Conservation (phyloP, 2,797 vertebrate genomes). For the Pseudotriccus pelzelni region DNA sequence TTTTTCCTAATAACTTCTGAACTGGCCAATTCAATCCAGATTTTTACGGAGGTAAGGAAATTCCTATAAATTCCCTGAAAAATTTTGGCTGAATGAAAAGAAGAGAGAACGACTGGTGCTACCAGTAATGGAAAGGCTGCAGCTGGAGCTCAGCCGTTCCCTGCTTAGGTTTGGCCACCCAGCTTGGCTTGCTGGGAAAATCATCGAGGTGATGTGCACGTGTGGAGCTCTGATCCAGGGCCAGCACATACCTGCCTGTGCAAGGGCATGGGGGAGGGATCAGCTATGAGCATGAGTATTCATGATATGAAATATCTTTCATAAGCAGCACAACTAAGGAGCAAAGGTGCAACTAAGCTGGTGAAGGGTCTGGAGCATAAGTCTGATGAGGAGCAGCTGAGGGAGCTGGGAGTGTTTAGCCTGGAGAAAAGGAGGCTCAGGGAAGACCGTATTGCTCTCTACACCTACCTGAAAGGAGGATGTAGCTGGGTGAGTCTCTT, state of each 20-base stretch:
- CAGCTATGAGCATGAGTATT: not conserved
- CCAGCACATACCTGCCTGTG: not conserved
- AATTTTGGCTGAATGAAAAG: not conserved
- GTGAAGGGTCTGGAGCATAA: not conserved
- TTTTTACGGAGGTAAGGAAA: slow-evolving; percentile 6
- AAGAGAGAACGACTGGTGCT: not conserved
- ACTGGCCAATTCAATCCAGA: not conserved
- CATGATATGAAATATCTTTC: not conserved
- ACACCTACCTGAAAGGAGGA: not conserved
- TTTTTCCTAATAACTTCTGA: slow-evolving; percentile 6
- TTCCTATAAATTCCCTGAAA: slow-evolving; percentile 1
- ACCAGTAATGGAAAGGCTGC: not conserved
- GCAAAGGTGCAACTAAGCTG: no score
- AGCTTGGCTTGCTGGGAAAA: not conserved
- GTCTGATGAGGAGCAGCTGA: not conserved
- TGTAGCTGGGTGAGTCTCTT: not conserved
- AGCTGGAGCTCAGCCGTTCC: not conserved
- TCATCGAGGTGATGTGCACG: rapidly evolving
- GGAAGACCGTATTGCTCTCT: no score
- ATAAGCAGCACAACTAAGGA: not conserved
- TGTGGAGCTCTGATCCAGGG: not conserved
- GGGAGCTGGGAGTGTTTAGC: not conserved
- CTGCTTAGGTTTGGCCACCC: not conserved
- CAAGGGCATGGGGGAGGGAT: not conserved
- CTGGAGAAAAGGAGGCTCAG: not conserved